Evolutionary conservation across 2,113 vertebrate species (phyloP).

Genomic region (Saccopteryx bilineata): DNA sequence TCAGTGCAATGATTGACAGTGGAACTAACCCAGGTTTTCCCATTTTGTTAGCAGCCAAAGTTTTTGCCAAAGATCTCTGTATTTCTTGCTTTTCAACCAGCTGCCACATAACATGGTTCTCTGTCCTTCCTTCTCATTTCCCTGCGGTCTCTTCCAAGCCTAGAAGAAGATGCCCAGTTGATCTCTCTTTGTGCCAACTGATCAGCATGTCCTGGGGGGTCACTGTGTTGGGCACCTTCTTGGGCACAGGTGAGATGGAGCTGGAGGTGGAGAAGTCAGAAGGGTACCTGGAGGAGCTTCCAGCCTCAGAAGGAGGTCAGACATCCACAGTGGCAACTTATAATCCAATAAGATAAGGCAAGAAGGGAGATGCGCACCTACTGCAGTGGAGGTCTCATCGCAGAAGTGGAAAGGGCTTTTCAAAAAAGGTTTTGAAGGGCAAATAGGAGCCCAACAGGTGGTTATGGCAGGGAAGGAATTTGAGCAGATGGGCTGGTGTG

Average conservation of each 20-base stretch:
- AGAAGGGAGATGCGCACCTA: not conserved
- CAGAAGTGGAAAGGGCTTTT: not conserved
- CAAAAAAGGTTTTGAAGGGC: slow-evolving; percentile 8
- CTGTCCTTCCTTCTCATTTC: not conserved
- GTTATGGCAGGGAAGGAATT: not conserved
- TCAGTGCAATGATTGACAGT: fast-evolving
- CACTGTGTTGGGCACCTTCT: no score
- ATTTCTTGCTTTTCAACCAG: not conserved
- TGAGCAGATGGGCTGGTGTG: not conserved
- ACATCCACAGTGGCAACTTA: not conserved
- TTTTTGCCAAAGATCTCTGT: not conserved
- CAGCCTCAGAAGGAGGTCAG: not conserved
- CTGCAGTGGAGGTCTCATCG: not conserved
- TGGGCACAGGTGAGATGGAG: not conserved
- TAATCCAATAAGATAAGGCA: not conserved
- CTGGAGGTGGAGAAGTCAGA: not conserved
- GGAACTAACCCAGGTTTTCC: not conserved
- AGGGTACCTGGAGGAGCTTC: not conserved
- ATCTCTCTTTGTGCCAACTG: not conserved
- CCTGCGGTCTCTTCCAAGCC: not conserved
- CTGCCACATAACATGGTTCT: not conserved
- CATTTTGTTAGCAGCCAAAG: not conserved
- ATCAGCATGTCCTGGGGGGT: no score
- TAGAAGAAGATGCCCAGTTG: not conserved
- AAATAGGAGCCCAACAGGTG: not conserved